Percentiles rank a stretch among this genome's conserved stretches.
Evolutionary conservation across 2,113 vertebrate genomes (phyloP).

Genomic region (Nycticorax nycticorax): DNA sequence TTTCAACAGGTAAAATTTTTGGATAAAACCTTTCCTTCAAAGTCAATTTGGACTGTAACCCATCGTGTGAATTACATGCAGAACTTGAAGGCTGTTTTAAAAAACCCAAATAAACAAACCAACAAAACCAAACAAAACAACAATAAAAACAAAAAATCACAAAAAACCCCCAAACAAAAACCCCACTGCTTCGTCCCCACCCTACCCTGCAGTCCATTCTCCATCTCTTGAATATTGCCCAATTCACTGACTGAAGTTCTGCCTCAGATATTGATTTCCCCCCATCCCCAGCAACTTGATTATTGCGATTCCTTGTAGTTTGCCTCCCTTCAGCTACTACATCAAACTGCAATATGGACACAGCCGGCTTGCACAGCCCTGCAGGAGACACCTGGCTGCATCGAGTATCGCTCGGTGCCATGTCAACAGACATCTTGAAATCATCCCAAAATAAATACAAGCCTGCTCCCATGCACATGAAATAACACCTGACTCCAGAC

Average conservation of each 20-base stretch:
- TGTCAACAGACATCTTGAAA: not conserved
- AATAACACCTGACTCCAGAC: not conserved
- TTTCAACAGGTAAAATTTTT: not conserved
- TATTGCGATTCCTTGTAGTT: conserved; percentile 38
- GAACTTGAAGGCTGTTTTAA: not conserved
- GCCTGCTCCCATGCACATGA: not conserved
- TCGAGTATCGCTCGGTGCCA: not conserved
- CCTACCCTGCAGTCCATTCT: not conserved
- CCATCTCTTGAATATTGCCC: not conserved
- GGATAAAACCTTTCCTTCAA: not conserved
- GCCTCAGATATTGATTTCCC: conserved; percentile 28
- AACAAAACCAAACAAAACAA: not conserved
- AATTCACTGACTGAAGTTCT: conserved; percentile 39
- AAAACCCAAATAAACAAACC: not conserved
- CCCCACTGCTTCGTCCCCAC: fast-evolving
- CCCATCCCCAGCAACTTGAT: not conserved
- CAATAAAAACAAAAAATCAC: not conserved
- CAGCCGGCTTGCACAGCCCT: not conserved
- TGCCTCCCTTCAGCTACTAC: conserved; percentile 12
- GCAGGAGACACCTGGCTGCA: not conserved
- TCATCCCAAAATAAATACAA: not conserved
- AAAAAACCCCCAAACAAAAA: fast-evolving
- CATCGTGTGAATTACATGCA: not conserved
- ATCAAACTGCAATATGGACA: conserved; percentile 8
- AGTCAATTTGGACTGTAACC: not conserved